Evolutionary conservation across 2,113 vertebrate genomes (phyloP), one percentile per base, ranked within the genome.

Genomic region (Macquaria ambigua): DNA sequence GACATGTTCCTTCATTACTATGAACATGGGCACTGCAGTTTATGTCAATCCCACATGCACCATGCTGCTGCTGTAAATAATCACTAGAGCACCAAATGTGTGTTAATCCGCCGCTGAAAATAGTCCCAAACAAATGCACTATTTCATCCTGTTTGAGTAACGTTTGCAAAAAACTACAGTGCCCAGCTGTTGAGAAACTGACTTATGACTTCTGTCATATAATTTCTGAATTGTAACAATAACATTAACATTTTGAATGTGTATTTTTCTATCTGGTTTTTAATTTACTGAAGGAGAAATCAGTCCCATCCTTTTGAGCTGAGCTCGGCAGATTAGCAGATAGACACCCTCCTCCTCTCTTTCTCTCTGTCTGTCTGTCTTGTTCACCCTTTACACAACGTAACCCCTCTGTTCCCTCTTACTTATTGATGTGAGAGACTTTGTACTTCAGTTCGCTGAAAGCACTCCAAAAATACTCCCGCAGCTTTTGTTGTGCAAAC

Each of bases 351-450:
- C 56, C 21, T 16, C 7, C 28, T 52, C 28, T 4, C 20, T 28
- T 18, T 37, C 9, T 8, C 43, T 55, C n/a, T 7, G 21, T 41
- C 16, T n/a, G n/a, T n/a, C 8, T 5, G 50, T 41, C 61, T 69
- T 41, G 2, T 68, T 83, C 37, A n/a, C 48, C 69, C 7, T 61
- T 71, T 25, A 31, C 58, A 67, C 77, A 67, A 58, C 25, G 3
- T 50, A 21, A 39, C 78, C 74, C 68, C 63, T 68, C 73, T 69
- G 86, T 64, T 77, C 72, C 79, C 16, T 83, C 52, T 93, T 46
- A 92, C 67, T 93, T 93, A 92, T 87, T 92, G 77, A 93, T 91
- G 90, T 78, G 63, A 61, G 81, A 56, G 63, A 48, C 71, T 71
- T 61, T 55, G 48, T 61, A 20, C 31, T 79, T 74, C 55, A 83